These are phyloP conservation scores for Poecilus cupreus DNA, from an alignment of 2,888 invertebrate genomes.

Conservation along the genomic window DNA sequence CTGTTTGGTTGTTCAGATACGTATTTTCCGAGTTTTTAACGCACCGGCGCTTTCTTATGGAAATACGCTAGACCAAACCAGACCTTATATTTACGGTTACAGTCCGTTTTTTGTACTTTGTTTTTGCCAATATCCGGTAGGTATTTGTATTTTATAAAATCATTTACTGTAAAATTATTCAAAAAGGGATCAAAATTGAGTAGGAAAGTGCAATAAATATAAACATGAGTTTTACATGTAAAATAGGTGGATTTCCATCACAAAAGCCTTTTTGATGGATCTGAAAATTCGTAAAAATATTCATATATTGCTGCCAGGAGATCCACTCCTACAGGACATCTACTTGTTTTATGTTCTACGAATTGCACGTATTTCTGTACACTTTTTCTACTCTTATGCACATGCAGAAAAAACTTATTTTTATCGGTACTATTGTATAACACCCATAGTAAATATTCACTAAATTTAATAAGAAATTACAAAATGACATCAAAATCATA, in stretches of 20 bases:
- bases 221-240: constrained; percentile 51
- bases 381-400: background rate
- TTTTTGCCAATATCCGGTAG: constrained; percentile 28
- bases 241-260: constrained; percentile 48
- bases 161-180: constrained; percentile 54
- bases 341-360: constrained; percentile 14
- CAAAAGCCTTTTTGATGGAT: constrained; percentile 49
- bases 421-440: no score
- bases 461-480: no score
- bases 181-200: constrained; percentile 49
- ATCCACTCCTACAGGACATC: constrained; percentile 11
- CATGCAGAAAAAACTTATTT: no score
- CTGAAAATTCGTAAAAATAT: constrained; percentile 51
- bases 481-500: no score
- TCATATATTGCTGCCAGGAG: constrained; percentile 36
- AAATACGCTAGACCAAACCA: background rate
- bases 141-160: constrained; percentile 42
- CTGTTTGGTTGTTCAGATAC: background rate
- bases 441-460: no score
- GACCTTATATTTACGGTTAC: constrained; percentile 1
- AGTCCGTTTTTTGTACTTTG: constrained; percentile 22
- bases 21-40: background rate
- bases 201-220: constrained; percentile 51
- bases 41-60: constrained; percentile 9
- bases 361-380: background rate